Evolutionary conservation across 2,797 vertebrate species (phyloP), one percentile per base, ranked within the genome.

Genomic region (Rhinella marina): DNA sequence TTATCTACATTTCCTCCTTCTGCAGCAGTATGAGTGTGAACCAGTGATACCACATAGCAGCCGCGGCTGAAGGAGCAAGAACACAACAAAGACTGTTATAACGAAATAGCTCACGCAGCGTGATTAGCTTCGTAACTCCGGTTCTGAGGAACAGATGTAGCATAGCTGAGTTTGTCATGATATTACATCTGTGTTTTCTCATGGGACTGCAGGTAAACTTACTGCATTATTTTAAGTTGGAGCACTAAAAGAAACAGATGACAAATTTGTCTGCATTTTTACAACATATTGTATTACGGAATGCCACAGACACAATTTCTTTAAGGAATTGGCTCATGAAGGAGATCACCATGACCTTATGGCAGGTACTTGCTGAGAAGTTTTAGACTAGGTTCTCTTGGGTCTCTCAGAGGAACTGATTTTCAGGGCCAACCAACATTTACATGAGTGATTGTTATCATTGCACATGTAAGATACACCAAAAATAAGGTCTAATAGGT

Each of bases 1-100:
- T 68, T 56, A 62, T 72, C 62, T 80, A 27, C 14, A 56, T 68
- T 88, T 85, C 87, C 83, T 81, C 82, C 66, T 85, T 56, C 77
- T 75, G 70, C 32, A 56, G 77, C 19, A 12, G 61, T 56, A 41
- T 16, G 17, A n/a, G 29, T 59, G 66, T 61, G 86, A 56, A 62
- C 59, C 25, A 48, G 27, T 73, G 52, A 25, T 64, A 59, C 59
- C 25, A 32, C 85, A 59, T 23, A 62, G 48, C 59, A 81, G 79
- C 62, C 48, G 19, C 1, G 48, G 57, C 59, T 23, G 56, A n/a
- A 57, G 50, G 76, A 27, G 57, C 27, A 61, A 9, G 27, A 80
- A 19, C 78, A 61, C 56, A 81, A 32, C 78, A 81, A n/a, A n/a
- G 54, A 14, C 23, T 14, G 23, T 52, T 54, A 77, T 62, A 23